Evolutionary conservation across 2,113 vertebrate genomes (phyloP), one percentile per base, ranked within the genome.

Genomic region (Falcunculus frontatus): DNA sequence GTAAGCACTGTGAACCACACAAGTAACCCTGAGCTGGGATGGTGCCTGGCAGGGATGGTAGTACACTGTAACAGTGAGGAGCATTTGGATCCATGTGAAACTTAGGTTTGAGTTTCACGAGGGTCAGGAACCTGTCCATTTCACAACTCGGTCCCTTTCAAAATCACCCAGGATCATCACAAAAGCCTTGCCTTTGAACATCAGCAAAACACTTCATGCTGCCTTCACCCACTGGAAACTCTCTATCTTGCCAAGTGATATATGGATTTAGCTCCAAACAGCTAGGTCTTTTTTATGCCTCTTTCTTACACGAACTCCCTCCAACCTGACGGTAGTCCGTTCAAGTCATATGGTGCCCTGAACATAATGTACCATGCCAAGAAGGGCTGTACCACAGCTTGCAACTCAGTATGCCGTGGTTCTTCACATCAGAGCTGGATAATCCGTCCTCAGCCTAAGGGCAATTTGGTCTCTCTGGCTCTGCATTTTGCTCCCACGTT

Each of bases 401-500:
- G 3, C 84, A 90, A 77, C 42, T 23, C 57, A 29, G 27, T 35
- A 53, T 1, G 6, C n/a, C 35, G n/a, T 29, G 16, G 59, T 50
- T 73, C 37, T 21, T 79, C 50, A 37, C 37, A 49, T 46, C 50
- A 90, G 21, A 3, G 35, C 8, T 89, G 33, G 57, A 25, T 70
- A 14, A 52, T 59, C 11, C 16, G 27, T 30, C 68, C n/a, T 63
- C 27, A 74, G 27, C 10, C 35, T 56, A 59, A 84, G 47, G 18
- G 44, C 47, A 69, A 10, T 63, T 50, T 15, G 21, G 63, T 49
- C 11, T 77, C 82, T 81, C 69, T 12, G 18, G 37, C 55, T 76
- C 76, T 56, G 27, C 0, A 0, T 57, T 89, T 64, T 63, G 35
- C 47, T 77, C 22, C 26, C 22, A 74, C 0, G 0, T n/a, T 4